Conservation (phyloP, 2,113 vertebrate species). For the Psilopogon haemacephalus region DNA sequence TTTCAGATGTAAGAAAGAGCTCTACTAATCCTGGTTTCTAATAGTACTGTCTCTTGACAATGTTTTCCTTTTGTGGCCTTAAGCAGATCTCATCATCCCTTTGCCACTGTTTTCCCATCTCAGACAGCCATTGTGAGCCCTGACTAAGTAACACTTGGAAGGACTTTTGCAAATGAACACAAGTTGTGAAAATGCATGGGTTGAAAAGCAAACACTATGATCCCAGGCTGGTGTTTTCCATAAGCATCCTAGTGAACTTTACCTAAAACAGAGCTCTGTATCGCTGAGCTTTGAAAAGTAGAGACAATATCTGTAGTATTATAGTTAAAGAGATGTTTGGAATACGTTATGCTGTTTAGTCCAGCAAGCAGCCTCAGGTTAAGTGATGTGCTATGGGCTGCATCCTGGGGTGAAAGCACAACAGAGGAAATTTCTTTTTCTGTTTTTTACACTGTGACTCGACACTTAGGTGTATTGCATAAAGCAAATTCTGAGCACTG, state of each 20-base stretch:
- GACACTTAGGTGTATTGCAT: slow-evolving; percentile 48
- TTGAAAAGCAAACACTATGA: not conserved
- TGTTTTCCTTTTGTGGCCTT: not conserved
- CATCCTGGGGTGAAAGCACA: not conserved
- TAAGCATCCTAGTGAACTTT: not conserved
- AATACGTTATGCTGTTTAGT: not conserved
- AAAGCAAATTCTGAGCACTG: not conserved
- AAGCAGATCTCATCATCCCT: not conserved
- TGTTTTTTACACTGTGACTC: not conserved
- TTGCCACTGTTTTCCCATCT: not conserved
- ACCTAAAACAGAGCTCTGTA: not conserved
- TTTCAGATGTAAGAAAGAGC: not conserved
- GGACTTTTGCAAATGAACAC: not conserved
- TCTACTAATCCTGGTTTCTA: not conserved
- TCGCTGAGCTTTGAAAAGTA: not conserved
- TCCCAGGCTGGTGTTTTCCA: not conserved
- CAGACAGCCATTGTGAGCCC: not conserved
- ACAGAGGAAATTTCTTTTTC: not conserved
- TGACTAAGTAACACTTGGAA: not conserved
- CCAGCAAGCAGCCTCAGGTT: not conserved
- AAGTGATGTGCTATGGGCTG: not conserved
- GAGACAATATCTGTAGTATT: not conserved
- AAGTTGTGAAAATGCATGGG: not conserved
- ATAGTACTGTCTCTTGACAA: not conserved
- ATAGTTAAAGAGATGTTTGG: not conserved